Evolutionary conservation across 2,113 vertebrate species (phyloP).

Genomic region (Puffinus mauretanicus): DNA sequence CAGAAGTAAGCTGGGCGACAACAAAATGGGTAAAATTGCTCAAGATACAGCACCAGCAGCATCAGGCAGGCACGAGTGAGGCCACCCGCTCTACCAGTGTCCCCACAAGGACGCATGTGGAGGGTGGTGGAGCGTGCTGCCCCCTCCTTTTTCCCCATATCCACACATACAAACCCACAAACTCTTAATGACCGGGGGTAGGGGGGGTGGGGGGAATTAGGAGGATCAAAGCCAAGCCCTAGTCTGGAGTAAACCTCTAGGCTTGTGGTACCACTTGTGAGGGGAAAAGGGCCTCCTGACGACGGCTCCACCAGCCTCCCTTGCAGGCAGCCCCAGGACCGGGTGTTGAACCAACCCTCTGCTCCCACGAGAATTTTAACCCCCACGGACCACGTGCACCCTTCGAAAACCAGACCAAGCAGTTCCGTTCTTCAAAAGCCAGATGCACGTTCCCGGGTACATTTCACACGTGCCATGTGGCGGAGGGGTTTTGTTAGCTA

Average conservation of each 20-base stretch:
- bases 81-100: background rate
- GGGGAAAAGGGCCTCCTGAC: background rate
- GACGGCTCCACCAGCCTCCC: background rate
- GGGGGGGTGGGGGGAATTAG: no score
- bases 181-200: background rate
- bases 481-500: background rate
- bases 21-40: background rate
- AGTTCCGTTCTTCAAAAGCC: background rate
- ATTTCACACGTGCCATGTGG: background rate
- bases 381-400: rapidly evolving
- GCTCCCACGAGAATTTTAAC: background rate
- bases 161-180: background rate
- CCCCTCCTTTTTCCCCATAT: background rate
- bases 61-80: background rate
- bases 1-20: background rate
- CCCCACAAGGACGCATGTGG: rapidly evolving
- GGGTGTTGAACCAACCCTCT: background rate
- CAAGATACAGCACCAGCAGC: background rate
- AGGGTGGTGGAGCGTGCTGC: rapidly evolving
- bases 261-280: background rate
- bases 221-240: background rate
- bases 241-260: background rate
- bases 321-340: background rate
- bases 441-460: background rate
- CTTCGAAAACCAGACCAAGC: background rate